Conservation (phyloP, 2,797 vertebrate species). For the Dicrostonyx torquatus region DNA sequence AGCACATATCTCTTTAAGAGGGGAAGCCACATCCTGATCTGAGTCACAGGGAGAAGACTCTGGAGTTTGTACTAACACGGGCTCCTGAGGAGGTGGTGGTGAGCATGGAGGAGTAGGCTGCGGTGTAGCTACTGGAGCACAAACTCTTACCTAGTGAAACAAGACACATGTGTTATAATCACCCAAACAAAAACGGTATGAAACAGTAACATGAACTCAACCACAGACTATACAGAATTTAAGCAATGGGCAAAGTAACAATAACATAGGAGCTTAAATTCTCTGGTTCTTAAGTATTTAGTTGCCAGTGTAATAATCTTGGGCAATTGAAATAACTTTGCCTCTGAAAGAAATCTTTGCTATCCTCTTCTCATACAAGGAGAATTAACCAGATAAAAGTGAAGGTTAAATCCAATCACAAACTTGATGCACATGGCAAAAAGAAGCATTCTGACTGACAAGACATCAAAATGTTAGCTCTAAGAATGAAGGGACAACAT, state of each 20-base stretch:
- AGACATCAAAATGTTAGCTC: background rate
- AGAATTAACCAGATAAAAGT: background rate
- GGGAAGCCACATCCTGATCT: constrained; percentile 72
- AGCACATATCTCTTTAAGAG: constrained; percentile 68
- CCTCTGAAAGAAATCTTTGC: background rate
- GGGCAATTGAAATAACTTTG: background rate
- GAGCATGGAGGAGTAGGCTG: constrained; percentile 86
- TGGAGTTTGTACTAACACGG: constrained; percentile 88
- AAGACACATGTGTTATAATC: background rate
- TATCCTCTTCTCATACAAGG: background rate
- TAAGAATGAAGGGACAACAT: background rate
- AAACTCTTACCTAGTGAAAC: constrained; percentile 81
- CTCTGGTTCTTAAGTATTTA: background rate
- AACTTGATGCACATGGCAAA: background rate
- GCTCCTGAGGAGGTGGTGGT: constrained; percentile 80
- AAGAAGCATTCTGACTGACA: constrained; percentile 32
- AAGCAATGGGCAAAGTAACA: background rate
- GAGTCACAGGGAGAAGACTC: constrained; percentile 87
- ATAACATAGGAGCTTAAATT: background rate
- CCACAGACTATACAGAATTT: background rate
- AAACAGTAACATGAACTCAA: constrained; percentile 13
- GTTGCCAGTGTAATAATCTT: background rate
- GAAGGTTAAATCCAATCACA: constrained; percentile 13
- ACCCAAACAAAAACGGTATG: background rate
- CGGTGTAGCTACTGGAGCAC: constrained; percentile 91